phyloP scores from a whole-genome alignment of 2,888 invertebrate species.

The Anthophora plumipes region DNA sequence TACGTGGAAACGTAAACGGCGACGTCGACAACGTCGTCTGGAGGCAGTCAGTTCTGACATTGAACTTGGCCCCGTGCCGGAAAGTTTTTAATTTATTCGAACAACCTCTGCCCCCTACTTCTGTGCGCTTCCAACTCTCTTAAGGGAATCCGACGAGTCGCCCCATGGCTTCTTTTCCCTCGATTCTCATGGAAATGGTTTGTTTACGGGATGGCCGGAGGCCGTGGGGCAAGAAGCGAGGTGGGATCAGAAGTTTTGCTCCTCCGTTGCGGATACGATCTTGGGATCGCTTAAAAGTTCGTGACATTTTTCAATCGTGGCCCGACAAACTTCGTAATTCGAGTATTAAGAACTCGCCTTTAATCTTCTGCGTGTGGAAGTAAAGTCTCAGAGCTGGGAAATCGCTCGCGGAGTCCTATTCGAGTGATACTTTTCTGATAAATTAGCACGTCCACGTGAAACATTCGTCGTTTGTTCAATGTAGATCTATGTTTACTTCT shows the following conservation, averaged over 20 bases:
- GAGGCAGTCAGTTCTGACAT: slow-evolving; percentile 62
- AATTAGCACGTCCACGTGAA: too few relatives aligned
- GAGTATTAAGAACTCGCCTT: slow-evolving; percentile 10
- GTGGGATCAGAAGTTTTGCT: slow-evolving; percentile 40
- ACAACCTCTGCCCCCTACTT: slow-evolving; percentile 46
- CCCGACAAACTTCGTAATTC: slow-evolving; percentile 15
- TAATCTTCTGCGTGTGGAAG: background rate
- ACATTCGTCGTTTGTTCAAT: too few relatives aligned
- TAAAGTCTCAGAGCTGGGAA: too few relatives aligned
- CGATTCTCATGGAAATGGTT: slow-evolving; percentile 56
- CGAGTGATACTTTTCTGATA: too few relatives aligned
- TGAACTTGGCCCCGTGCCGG: slow-evolving; percentile 77
- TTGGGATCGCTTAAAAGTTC: slow-evolving; percentile 6
- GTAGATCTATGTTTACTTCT: too few relatives aligned
- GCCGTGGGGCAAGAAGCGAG: background rate
- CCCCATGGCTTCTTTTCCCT: slow-evolving; percentile 36
- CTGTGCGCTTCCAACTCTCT: slow-evolving; percentile 40
- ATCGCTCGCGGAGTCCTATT: too few relatives aligned
- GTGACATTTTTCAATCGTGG: slow-evolving; percentile 20
- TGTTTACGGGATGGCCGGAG: slow-evolving; percentile 45
- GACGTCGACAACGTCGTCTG: slow-evolving; percentile 1
- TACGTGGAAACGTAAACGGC: slow-evolving; percentile 44
- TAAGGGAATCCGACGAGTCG: slow-evolving; percentile 46
- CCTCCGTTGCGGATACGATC: background rate
- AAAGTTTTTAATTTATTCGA: slow-evolving; percentile 74